Conservation (phyloP, 1,140 invertebrate species). For the Cepaea nemoralis region DNA sequence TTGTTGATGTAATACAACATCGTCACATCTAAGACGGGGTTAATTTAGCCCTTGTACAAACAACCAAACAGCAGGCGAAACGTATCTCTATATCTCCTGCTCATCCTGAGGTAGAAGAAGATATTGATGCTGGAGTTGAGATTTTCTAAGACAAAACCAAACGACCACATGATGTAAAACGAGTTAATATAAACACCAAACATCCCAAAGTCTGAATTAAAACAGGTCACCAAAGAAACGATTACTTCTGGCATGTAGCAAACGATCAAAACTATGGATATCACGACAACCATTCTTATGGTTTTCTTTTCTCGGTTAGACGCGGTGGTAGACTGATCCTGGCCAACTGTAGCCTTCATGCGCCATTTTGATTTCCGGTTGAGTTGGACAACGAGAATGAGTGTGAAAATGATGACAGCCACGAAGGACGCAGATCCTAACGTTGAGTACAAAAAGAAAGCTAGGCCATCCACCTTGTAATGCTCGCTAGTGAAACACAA, state of each 20-base stretch:
- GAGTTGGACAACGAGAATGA: background rate
- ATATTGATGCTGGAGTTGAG: constrained; percentile 15
- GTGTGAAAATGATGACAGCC: background rate
- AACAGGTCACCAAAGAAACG: background rate
- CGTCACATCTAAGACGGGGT: no score
- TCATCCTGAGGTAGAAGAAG: constrained; percentile 11
- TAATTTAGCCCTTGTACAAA: no score
- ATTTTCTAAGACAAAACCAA: background rate
- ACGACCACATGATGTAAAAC: background rate
- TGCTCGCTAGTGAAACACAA: background rate
- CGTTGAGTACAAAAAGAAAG: background rate
- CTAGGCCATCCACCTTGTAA: background rate
- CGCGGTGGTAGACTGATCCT: background rate
- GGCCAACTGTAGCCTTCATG: background rate
- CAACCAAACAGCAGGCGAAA: no score
- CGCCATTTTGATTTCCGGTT: background rate
- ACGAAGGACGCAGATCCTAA: background rate
- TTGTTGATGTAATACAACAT: no score
- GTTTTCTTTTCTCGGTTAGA: background rate
- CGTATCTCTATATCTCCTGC: background rate
- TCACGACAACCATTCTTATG: background rate
- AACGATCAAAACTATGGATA: background rate
- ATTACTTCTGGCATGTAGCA: background rate
- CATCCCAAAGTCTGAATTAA: background rate
- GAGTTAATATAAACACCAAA: background rate